These are phyloP conservation scores for Sphaerodactylus townsendi DNA, from an alignment of 2,113 vertebrate genomes.

Conservation along the genomic window DNA sequence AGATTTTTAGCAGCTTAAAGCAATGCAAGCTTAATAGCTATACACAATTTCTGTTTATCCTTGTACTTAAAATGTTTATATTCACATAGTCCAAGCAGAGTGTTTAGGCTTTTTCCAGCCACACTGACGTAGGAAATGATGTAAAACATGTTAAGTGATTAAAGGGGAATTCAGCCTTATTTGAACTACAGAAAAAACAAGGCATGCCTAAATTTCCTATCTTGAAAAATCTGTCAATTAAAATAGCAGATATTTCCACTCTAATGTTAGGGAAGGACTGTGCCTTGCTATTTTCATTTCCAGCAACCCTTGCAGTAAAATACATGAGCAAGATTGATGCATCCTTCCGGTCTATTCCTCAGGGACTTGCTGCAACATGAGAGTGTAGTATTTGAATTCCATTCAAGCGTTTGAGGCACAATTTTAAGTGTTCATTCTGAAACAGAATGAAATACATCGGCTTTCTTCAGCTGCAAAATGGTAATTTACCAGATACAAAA, in stretches of 20 bases:
- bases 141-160: conserved; percentile 36
- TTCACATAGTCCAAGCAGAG: conserved; percentile 25
- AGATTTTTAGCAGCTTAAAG: conserved; percentile 51
- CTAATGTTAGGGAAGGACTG: not conserved
- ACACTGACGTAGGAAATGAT: conserved; percentile 50
- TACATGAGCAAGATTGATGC: not conserved
- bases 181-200: conserved; percentile 41
- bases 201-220: conserved; percentile 8
- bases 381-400: not conserved
- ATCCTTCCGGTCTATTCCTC: conserved; percentile 5
- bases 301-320: not conserved
- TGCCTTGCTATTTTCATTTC: not conserved
- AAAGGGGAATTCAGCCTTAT: conserved; percentile 12
- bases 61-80: conserved; percentile 45
- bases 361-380: not conserved
- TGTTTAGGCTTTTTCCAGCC: conserved; percentile 51
- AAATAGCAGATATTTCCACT: not conserved
- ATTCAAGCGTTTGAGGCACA: not conserved
- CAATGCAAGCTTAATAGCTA: conserved; percentile 23
- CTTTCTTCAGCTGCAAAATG: not conserved
- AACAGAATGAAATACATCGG: not conserved
- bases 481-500: not conserved
- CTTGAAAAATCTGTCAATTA: not conserved
- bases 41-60: conserved; percentile 51
- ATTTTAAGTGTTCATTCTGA: not conserved